Evolutionary conservation across 2,797 vertebrate genomes (phyloP).

Genomic region (Acridotheres tristis): DNA sequence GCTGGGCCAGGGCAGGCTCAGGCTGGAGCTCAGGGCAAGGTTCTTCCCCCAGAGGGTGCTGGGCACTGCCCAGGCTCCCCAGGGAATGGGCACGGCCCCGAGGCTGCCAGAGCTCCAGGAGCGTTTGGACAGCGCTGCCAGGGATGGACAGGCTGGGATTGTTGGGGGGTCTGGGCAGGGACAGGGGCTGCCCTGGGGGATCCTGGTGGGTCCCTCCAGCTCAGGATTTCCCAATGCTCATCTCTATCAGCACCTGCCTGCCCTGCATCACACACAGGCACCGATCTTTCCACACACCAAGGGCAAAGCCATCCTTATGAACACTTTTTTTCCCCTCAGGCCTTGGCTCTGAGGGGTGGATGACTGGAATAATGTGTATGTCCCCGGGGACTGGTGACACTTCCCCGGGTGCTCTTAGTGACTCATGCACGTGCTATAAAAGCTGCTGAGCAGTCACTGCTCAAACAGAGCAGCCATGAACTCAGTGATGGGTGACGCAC

Average conservation of each 20-base stretch:
- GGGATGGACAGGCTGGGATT: background rate
- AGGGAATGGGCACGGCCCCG: background rate
- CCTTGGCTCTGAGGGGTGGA: background rate
- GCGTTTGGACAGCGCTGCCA: background rate
- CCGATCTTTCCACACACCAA: fast-evolving
- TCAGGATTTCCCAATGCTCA: background rate
- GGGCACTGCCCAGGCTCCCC: background rate
- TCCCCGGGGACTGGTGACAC: fast-evolving
- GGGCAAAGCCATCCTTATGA: background rate
- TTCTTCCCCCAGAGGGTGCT: background rate
- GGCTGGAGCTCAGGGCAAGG: background rate
- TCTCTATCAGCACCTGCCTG: background rate
- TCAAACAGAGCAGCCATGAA: fast-evolving
- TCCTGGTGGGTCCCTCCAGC: fast-evolving
- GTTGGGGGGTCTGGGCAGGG: background rate
- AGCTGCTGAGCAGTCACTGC: background rate
- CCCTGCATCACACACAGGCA: background rate
- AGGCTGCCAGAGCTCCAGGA: background rate
- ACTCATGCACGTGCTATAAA: fast-evolving
- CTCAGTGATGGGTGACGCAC: fast-evolving
- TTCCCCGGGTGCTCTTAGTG: background rate
- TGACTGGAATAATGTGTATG: background rate
- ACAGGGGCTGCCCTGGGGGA: fast-evolving
- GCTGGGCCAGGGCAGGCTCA: background rate
- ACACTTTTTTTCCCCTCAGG: no score